phyloP scores from a whole-genome alignment of 2,797 vertebrate species.

The Tokudaia muenninki region DNA sequence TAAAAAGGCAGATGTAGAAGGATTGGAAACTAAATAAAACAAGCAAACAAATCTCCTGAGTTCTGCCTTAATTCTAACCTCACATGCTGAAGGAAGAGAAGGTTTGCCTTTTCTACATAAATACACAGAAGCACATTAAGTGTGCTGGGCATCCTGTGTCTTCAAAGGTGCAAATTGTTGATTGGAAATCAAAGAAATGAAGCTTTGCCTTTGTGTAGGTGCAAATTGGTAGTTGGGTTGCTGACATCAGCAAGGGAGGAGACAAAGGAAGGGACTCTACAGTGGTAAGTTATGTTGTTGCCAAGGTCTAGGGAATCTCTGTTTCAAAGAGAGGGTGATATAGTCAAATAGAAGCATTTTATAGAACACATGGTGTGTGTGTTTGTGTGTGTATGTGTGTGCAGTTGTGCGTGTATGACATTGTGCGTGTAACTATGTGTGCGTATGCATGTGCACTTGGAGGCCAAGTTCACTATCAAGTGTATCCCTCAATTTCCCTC shows the following conservation, averaged over 20 bases:
- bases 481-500: neutral
- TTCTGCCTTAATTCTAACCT: constrained; percentile 55
- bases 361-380: no score
- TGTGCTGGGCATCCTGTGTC: constrained; percentile 57
- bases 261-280: neutral
- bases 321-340: constrained; percentile 37
- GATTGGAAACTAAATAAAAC: neutral
- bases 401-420: neutral
- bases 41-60: neutral
- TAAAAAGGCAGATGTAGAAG: constrained; percentile 76
- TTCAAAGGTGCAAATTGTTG: constrained; percentile 73
- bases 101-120: constrained; percentile 46
- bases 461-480: neutral
- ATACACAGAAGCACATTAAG: constrained; percentile 69
- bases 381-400: neutral
- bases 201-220: constrained; percentile 66
- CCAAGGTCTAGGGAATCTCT: neutral
- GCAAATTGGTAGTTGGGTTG: constrained; percentile 73
- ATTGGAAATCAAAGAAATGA: constrained; percentile 79
- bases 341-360: neutral
- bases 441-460: neutral
- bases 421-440: neutral
- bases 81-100: constrained; percentile 70
- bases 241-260: constrained; percentile 42
- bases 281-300: neutral